phyloP scores from a whole-genome alignment of 1,140 invertebrate genomes.

The Anastatus disparis region DNA sequence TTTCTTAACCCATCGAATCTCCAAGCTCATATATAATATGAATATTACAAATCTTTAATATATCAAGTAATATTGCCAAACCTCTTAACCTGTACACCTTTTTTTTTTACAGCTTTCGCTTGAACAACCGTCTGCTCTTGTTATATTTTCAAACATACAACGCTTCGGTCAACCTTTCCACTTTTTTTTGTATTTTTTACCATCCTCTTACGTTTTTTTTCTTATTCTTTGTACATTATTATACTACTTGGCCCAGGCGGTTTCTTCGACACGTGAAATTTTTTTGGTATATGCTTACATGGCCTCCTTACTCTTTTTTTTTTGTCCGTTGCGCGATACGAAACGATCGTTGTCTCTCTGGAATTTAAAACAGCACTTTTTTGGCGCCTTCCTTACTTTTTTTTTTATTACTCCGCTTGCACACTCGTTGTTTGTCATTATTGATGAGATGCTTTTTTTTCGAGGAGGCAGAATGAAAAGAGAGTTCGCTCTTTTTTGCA shows the following conservation, averaged over 20 bases:
- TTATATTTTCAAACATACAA: background rate
- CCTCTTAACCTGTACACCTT: too few species aligned
- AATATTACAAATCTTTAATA: too few species aligned
- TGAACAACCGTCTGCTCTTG: background rate
- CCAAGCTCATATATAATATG: too few species aligned
- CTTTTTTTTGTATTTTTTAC: too few species aligned
- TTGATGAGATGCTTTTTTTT: conserved; percentile 10
- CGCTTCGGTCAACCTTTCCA: background rate
- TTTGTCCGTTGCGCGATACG: conserved; percentile 9
- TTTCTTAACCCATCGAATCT: too few species aligned
- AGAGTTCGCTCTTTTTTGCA: too few species aligned
- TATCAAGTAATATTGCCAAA: too few species aligned
- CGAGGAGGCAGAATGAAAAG: too few species aligned
- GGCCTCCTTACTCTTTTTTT: background rate
- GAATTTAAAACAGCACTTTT: conserved; percentile 35
- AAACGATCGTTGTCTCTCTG: conserved; percentile 33
- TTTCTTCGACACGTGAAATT: conserved; percentile 5
- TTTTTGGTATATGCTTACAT: background rate
- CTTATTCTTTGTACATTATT: too few species aligned
- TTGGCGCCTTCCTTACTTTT: conserved; percentile 12
- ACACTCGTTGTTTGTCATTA: conserved; percentile 33
- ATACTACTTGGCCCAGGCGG: too few species aligned
- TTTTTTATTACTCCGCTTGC: too few species aligned
- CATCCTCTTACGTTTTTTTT: too few species aligned
- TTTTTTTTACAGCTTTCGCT: background rate